Evolutionary conservation across 2,888 invertebrate species (phyloP).

Genomic region (Eristalinus sepulchralis): DNA sequence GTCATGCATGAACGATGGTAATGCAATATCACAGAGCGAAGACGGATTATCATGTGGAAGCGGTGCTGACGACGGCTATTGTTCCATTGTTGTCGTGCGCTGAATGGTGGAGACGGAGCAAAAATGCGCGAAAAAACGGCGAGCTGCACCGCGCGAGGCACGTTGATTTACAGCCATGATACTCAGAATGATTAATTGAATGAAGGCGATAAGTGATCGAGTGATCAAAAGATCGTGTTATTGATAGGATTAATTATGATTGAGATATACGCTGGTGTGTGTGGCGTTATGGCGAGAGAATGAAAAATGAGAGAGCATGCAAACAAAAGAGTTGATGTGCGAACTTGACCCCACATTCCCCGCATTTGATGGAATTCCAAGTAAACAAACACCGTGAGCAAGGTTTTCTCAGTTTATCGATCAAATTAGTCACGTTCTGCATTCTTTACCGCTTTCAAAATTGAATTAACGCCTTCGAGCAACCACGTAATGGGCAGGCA

Average conservation of each 20-base stretch:
- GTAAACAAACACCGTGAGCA: not conserved
- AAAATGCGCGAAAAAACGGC: not conserved
- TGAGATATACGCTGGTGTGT: not conserved
- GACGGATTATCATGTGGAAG: conserved; percentile 42
- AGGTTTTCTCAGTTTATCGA: not conserved
- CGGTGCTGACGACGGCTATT: conserved; percentile 55
- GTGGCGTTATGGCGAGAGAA: not conserved
- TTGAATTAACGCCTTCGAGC: conserved; percentile 41
- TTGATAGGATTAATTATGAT: not conserved
- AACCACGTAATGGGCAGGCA: conserved; percentile 20
- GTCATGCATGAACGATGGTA: conserved; percentile 30
- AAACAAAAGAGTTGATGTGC: not conserved
- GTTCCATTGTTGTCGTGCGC: conserved; percentile 60
- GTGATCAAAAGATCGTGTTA: conserved; percentile 1
- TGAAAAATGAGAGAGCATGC: not conserved
- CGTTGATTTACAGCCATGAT: conserved; percentile 45
- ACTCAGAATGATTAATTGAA: conserved; percentile 32
- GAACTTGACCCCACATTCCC: too few relatives aligned
- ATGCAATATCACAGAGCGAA: conserved; percentile 9
- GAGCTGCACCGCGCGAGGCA: not conserved
- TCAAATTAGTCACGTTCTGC: conserved; percentile 51
- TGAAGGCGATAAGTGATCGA: not conserved
- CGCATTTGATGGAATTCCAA: not conserved
- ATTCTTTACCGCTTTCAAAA: conserved; percentile 19
- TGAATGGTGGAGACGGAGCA: conserved; percentile 27